Base-by-base conservation (phyloP, 2,113 vertebrate genomes). In the Osmerus mordax region DNA sequence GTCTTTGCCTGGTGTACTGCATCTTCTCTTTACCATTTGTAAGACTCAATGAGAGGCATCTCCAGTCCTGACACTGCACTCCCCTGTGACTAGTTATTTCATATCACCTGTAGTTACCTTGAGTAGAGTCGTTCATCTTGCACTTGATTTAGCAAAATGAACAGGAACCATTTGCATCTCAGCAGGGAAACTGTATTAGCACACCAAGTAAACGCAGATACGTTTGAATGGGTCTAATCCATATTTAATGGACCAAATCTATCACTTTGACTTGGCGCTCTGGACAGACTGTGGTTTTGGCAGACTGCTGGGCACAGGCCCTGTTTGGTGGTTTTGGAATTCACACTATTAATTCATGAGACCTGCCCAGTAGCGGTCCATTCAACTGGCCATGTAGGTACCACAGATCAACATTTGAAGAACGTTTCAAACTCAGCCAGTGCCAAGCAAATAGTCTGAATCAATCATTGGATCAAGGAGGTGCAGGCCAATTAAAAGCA, bases 21-120 rank as follows among this genome's bases (percentile, higher is more conserved):
- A 77, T 74, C 80, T 84, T 86, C 86, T 88, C 82, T 80, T 65
- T 61, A 70, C 69, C 73, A 74, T 75, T 79, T 77, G 78, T 65
- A 65, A 14, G 25, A 78, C 82, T 83, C 77, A 65, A 76, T 78
- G 41, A 47, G 41, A 9, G 41, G 41, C 41, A 12, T 47, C 41
- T 47, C 9, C 41, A 9, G 54, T 25, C 7, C 18, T 14, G 16
- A 28, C 21, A 65, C 32, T 25, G 66, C 76, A n/a, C n/a, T 47
- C 11, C 62, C 25, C 59, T 47, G 19, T 67, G 66, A 66, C 25
- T 66, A 73, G 70, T 73, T 67, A 70, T 63, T 25, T 65, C 61
- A 61, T 59, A 70, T 73, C 60, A 59, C 62, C 16, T 64, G 14
- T 73, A 80, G 69, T 80, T 72, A 75, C 47, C 54, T 0, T 56